Evolutionary conservation across 2,113 vertebrate species (phyloP).

Genomic region (Semicossyphus pulcher): DNA sequence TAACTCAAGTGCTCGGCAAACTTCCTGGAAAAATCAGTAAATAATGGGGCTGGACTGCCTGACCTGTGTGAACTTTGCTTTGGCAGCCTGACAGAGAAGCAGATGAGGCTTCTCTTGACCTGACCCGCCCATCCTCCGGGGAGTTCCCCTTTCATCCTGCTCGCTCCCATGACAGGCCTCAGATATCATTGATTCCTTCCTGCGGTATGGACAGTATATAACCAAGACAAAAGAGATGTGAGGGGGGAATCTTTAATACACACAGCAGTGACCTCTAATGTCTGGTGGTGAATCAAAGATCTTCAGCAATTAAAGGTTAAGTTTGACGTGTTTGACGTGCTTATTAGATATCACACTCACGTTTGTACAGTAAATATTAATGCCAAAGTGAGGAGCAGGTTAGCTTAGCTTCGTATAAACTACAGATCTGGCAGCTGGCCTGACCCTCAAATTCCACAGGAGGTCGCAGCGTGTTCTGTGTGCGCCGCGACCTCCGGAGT

Average conservation of each 20-base stretch:
- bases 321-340: no score
- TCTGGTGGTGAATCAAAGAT: no score
- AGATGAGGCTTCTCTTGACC: not conserved
- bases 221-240: not conserved
- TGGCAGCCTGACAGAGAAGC: constrained; percentile 16
- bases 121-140: not conserved
- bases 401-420: no score
- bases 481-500: no score
- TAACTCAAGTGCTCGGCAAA: not conserved
- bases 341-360: no score
- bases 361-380: no score
- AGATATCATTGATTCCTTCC: not conserved
- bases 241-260: not conserved
- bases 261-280: not conserved
- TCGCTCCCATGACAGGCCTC: constrained; percentile 17
- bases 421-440: no score
- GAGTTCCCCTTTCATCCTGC: constrained; percentile 16
- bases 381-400: no score
- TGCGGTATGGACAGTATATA: not conserved
- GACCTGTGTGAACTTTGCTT: constrained; percentile 19
- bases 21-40: not conserved
- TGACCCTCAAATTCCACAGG: no score
- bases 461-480: no score
- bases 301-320: no score
- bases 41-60: not conserved